A percentile compares a stretch with the other conserved stretches of the same genome.
Evolutionary conservation across 2,797 vertebrate species (phyloP).

Genomic region (Silurus lanzhouensis): DNA sequence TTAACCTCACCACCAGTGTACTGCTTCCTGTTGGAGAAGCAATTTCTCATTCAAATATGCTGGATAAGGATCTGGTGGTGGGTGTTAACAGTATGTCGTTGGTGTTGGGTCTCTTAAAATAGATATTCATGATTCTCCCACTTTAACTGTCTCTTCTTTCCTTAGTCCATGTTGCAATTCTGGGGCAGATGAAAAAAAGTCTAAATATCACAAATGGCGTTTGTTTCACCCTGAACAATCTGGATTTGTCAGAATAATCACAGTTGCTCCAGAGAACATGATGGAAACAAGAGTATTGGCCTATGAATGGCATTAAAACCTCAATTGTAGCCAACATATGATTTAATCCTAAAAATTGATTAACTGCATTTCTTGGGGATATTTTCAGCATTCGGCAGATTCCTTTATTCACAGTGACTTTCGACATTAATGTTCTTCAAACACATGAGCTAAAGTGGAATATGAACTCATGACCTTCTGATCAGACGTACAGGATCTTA

Average conservation of each 20-base stretch:
- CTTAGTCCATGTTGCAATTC: background rate
- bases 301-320: background rate
- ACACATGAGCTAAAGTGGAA: no score
- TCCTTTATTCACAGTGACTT: background rate
- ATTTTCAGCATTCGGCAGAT: no score
- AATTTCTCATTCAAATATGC: conserved; percentile 1
- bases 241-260: background rate
- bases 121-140: background rate
- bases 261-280: background rate
- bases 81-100: background rate
- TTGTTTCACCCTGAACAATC: background rate
- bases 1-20: background rate
- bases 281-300: background rate
- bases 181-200: background rate
- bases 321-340: background rate
- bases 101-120: background rate
- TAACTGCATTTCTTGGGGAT: background rate
- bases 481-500: no score
- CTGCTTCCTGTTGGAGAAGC: background rate
- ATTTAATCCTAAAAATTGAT: background rate
- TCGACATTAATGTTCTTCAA: no score
- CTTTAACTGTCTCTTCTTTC: background rate
- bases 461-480: no score
- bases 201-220: background rate
- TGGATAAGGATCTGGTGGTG: background rate